Evolutionary conservation across 2,797 vertebrate genomes (phyloP), one percentile per base, ranked within the genome.

Genomic region (Ispidina lecontei): DNA sequence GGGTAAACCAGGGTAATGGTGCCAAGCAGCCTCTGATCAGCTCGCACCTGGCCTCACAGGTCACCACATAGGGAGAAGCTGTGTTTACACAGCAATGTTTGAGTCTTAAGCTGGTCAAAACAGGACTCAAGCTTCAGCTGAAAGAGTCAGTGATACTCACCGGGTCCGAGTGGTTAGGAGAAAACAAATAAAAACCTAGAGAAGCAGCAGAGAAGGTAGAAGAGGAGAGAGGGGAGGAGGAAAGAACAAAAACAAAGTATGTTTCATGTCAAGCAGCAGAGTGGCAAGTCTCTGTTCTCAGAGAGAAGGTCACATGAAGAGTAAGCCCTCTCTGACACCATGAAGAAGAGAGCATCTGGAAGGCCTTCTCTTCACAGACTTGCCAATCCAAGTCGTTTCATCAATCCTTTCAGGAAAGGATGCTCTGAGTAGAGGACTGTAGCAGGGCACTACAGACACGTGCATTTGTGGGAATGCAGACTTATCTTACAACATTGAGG

Each of bases 181-280:
- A 99, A 97, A 99, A 99, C 92, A 99, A 98, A 97, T 99, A 99
- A 97, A 99, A 99, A 90, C 99, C 99, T 99, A 90, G 56, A 95
- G 92, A 87, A 67, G 54, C 19, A 63, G 73, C 56, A 87, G 55
- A 71, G 74, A 73, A 31, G 12, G 23, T 0, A 51, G 20, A 49
- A 21, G 13, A 59, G 73, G 41, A 72, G 47, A 69, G 41, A 84
- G 37, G 26, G 65, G 60, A 47, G 3, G 14, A 18, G 25, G 14
- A 58, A 54, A 71, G 39, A 89, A 76, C 13, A 82, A 63, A 94
- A 76, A 49, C 6, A n/a, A 80, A 88, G 15, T 25, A 41, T 56
- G 51, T 46, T 76, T 81, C 73, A 73, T 12, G 25, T 52, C 5
- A 2, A 69, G 41, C 44, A 60, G 69, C 13, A 21, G 35, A 49